A percentile compares a stretch with the other conserved stretches of the same genome.
Conservation (phyloP, 2,797 vertebrate genomes). For the Xerus rutilus region DNA sequence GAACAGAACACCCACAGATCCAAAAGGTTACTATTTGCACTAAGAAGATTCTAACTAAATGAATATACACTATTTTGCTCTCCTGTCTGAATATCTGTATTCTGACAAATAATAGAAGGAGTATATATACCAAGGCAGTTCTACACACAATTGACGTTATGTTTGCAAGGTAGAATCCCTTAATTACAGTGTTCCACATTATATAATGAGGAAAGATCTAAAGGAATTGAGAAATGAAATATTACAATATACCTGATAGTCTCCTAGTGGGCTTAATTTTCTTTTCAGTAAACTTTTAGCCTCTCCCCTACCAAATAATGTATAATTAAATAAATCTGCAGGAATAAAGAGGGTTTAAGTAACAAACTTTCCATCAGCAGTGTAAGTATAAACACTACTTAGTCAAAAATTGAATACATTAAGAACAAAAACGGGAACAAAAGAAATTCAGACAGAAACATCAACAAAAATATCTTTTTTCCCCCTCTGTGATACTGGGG, state of each 20-base stretch:
- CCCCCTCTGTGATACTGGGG: too few relatives aligned
- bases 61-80: not conserved
- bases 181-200: not conserved
- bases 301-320: conserved; percentile 17
- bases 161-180: conserved; percentile 39
- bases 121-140: not conserved
- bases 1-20: not conserved
- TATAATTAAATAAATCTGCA: conserved; percentile 52
- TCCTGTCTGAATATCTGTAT: not conserved
- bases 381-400: conserved; percentile 21
- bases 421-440: conserved; percentile 1
- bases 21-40: not conserved
- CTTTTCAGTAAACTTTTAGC: conserved; percentile 54
- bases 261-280: conserved; percentile 11
- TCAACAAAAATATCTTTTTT: not conserved
- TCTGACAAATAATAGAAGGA: not conserved
- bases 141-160: not conserved
- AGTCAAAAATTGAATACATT: not conserved
- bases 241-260: conserved; percentile 28
- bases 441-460: not conserved
- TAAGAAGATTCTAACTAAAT: conserved; percentile 49
- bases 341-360: not conserved
- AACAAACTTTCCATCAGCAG: conserved; percentile 42
- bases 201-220: not conserved
- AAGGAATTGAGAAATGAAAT: conserved; percentile 45